Conservation (phyloP, 2,113 vertebrate genomes). For the Erinaceus europaeus region DNA sequence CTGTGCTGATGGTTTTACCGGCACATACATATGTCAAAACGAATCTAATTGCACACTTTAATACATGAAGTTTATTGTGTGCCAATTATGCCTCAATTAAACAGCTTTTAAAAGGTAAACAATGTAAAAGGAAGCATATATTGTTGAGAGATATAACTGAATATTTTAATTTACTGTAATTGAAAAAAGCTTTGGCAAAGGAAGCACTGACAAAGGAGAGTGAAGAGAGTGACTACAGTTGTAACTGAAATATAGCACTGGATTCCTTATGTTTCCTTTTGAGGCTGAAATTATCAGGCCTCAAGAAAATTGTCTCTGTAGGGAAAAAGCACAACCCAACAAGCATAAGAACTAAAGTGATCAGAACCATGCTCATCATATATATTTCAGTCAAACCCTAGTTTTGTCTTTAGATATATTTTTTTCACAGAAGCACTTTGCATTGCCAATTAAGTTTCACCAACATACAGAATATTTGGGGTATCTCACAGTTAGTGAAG, state of each 20-base stretch:
- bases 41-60: neutral
- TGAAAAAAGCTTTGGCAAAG: neutral
- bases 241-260: neutral
- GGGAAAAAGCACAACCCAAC: slow-evolving; percentile 9
- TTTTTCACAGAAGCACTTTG: slow-evolving; percentile 27
- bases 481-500: slow-evolving; percentile 31
- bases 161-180: slow-evolving; percentile 53
- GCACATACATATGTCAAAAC: slow-evolving; percentile 30
- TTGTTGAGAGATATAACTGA: slow-evolving; percentile 65
- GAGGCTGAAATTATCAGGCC: neutral
- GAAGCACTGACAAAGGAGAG: neutral
- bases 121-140: slow-evolving; percentile 14
- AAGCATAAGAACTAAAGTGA: slow-evolving; percentile 13
- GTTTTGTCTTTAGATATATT: slow-evolving; percentile 26
- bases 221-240: neutral
- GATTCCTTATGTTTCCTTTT: neutral
- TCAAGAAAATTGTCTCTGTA: neutral
- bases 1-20: slow-evolving; percentile 44
- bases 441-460: slow-evolving; percentile 46
- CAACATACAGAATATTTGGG: slow-evolving; percentile 4
- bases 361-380: slow-evolving; percentile 23
- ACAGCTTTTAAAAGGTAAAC: slow-evolving; percentile 54
- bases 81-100: neutral
- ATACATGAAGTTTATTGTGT: slow-evolving; percentile 1
- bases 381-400: neutral